Evolutionary conservation across 2,888 invertebrate genomes (phyloP), one percentile per base, ranked within the genome.

Genomic region (Liopterus haemorrhoidalis): DNA sequence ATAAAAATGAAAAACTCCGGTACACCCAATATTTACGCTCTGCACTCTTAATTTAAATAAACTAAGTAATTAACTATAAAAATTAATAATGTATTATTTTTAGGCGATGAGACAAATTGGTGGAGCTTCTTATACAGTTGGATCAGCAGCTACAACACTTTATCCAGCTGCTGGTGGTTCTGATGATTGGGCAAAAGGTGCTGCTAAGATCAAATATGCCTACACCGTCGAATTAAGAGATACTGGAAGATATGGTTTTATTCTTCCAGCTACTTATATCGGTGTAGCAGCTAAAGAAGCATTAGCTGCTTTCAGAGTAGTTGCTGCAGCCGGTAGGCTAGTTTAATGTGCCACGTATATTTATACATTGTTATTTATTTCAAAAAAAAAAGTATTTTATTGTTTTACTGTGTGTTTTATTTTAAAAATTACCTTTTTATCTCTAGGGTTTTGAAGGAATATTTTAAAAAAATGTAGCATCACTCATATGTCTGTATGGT

Each of bases 161-260:
- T 89, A 89, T 63, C 82, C 89, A 1, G 86, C 86, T 2, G 70
- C 85, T 20, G 89, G 89, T 2, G 87, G 87, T 9, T 85, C 88
- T 0, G 88, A 89, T 58, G 93, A 94, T 65, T 94, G 92, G 89
- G 93, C 91, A 5, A 91, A 93, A 66, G 87, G 86, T 1, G 71
- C 76, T 27, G 79, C 81, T 5, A 79, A 78, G 25, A 82, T 94
- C 51, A 91, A 90, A 63, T 94, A 92, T 63, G 70, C 91, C 1
- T 94, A 86, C 68, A 93, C 93, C 0, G 75, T 94, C 44, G 94
- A 95, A 70, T 74, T 94, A 41, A 76, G 89, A 40, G 94, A 93
- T 65, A 82, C 77, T 1, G 92, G 92, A 1, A 73, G 77, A 43
- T 80, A 82, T 61, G 94, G 93, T 2, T 95, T 94, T 62, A 70